phyloP scores from a whole-genome alignment of 1,140 invertebrate species.

The Solenopsis fugax region DNA sequence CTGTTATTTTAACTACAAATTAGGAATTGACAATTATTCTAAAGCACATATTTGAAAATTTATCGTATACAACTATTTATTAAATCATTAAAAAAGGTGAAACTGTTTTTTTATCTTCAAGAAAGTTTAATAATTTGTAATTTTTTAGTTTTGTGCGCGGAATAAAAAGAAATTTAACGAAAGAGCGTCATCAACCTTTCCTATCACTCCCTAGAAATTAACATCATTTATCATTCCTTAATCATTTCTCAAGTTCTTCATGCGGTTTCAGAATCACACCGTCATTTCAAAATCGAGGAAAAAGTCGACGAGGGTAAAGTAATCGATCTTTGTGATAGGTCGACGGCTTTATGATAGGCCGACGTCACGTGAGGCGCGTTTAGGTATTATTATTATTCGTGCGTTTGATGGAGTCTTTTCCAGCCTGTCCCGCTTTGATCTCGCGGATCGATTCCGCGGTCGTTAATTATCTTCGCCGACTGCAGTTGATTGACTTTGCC shows the following conservation, averaged over 20 bases:
- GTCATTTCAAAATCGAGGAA: conserved; percentile 33
- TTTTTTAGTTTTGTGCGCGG: neutral
- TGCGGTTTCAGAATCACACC: neutral
- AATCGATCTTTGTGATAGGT: conserved; percentile 49
- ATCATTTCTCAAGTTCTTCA: conserved; percentile 36
- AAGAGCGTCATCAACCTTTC: neutral
- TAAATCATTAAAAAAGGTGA: neutral
- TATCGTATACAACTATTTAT: neutral
- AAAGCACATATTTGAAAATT: neutral
- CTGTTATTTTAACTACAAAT: neutral
- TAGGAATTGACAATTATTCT: conserved; percentile 1
- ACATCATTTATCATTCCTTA: conserved; percentile 48
- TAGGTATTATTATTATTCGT: conserved; percentile 59
- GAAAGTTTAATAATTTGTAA: neutral
- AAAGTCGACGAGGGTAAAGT: conserved; percentile 29
- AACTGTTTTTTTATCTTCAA: neutral
- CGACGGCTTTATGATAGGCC: conserved; percentile 49
- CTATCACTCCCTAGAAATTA: conserved; percentile 6
- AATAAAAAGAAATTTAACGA: conserved; percentile 3
- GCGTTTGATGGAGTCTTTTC: conserved; percentile 59
- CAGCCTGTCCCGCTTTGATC: conserved; percentile 48
- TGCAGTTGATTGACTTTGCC: conserved; percentile 64
- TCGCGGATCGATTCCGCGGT: conserved; percentile 58
- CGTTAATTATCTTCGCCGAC: conserved; percentile 62
- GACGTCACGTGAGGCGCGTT: conserved; percentile 57